phyloP scores from a whole-genome alignment of 2,797 vertebrate genomes.

The Characodon lateralis region DNA sequence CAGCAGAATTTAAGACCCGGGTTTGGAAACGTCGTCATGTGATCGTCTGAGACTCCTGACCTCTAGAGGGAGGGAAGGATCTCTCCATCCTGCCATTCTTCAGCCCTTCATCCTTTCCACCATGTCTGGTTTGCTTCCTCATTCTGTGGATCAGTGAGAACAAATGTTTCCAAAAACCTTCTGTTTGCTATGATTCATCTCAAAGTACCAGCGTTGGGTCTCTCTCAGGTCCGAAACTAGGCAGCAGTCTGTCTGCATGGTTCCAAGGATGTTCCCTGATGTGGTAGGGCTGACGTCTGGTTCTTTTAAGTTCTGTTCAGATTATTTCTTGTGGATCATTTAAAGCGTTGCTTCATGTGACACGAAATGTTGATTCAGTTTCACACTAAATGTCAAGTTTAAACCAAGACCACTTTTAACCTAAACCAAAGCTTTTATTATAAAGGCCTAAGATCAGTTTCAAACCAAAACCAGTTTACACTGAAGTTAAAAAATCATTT shows the following conservation, averaged over 20 bases:
- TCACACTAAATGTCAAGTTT: background rate
- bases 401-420: background rate
- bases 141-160: background rate
- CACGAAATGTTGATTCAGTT: too few species aligned
- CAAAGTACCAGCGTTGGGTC: too few species aligned
- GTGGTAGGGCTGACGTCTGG: too few species aligned
- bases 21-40: slow-evolving; percentile 66
- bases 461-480: too few species aligned
- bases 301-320: too few species aligned
- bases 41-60: slow-evolving; percentile 36
- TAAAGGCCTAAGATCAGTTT: background rate
- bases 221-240: too few species aligned
- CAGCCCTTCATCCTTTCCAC: slow-evolving; percentile 48
- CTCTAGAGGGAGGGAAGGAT: slow-evolving; percentile 23
- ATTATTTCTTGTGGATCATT: too few species aligned
- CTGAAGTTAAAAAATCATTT: too few species aligned
- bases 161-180: too few species aligned
- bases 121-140: background rate
- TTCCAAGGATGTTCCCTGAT: too few species aligned
- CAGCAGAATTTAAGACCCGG: slow-evolving; percentile 25
- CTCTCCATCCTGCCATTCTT: slow-evolving; percentile 55
- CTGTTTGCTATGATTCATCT: too few species aligned
- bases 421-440: background rate
- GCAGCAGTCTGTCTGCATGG: too few species aligned
- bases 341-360: background rate